Base-by-base conservation (phyloP, 1,140 invertebrate genomes). In the Listronotus bonariensis region DNA sequence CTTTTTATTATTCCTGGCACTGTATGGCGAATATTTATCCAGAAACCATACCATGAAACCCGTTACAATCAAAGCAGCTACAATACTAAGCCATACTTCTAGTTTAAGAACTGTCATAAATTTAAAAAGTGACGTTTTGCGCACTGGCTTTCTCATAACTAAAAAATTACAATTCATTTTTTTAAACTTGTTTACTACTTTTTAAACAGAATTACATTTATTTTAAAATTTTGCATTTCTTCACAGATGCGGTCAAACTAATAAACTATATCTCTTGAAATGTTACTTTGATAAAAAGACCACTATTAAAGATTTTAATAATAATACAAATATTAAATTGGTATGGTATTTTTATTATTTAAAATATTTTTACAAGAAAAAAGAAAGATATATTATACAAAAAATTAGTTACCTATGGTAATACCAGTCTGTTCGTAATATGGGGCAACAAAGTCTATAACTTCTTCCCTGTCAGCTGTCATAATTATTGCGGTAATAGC, bases 391-490 rank as follows among this genome's bases (percentile, higher is more conserved):
- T 26, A 26, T 26, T 26, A 26, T 26, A 3, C 5, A 26, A 26
- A 26, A 26, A 26, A 26, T 3, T 26, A 1, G 14, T 4, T 82
- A 92, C 90, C 87, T 58, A 93, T 94, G 0, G 91, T 85, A 61
- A 96, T 91, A 46, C 92, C 92, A 0, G 91, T 90, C 77, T 94
- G 90, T 73, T 95, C 93, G 73, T 92, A 95, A 77, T 95, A 96
- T 0, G 93, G 94, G 0, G 93, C 89, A 6, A 95, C 88, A 74
- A 95, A 97, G 78, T 97, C 95, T 7, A 97, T 88, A 0, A 95
- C 91, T 83, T 97, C 93, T 76, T 96, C 94, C 54, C 93, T 84
- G 71, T 95, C 92, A 7, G 93, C 93, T 10, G 95, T 97, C 89
- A 96, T 96, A 9, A 92, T 94, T 3, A 96, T 79, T 0, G 93